A percentile compares a stretch with the other conserved stretches of the same genome.
These are phyloP conservation scores for Daptonema setosum DNA, from an alignment of 2,888 invertebrate species.

Conservation along the genomic window DNA sequence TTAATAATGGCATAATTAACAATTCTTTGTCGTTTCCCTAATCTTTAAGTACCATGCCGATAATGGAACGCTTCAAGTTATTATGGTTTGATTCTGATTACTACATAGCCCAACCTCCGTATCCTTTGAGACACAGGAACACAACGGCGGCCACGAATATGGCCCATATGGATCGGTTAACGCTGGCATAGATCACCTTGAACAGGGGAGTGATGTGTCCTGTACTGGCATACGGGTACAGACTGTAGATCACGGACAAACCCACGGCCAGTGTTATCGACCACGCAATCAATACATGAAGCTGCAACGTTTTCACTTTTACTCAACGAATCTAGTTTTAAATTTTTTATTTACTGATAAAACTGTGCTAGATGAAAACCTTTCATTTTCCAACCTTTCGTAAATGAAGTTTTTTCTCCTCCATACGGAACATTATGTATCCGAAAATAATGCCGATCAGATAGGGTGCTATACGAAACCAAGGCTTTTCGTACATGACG, in stretches of 20 bases:
- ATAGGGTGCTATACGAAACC: slow-evolving; percentile 1
- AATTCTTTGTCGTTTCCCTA: too few species aligned
- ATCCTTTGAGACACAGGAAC: slow-evolving; percentile 4
- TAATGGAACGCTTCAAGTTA: too few species aligned
- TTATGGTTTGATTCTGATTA: too few species aligned
- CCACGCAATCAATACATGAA: background rate
- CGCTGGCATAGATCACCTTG: background rate
- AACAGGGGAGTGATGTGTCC: background rate
- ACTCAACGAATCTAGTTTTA: too few species aligned
- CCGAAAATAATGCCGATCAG: slow-evolving; percentile 4
- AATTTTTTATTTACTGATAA: too few species aligned
- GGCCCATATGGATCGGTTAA: slow-evolving; percentile 5
- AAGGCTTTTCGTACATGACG: background rate
- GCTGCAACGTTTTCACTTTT: too few species aligned
- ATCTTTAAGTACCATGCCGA: too few species aligned
- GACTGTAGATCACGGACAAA: background rate
- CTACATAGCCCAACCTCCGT: too few species aligned
- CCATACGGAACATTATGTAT: background rate
- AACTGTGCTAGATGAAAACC: too few species aligned
- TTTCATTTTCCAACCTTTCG: too few species aligned
- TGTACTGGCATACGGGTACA: background rate
- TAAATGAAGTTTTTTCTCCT: background rate
- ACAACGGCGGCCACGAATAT: slow-evolving; percentile 1
- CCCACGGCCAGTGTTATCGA: background rate
- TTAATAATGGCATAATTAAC: too few species aligned